Percentiles rank a stretch among this genome's conserved stretches.
Conservation (phyloP, 2,113 vertebrate genomes). For the Genyomyrus donnyi region DNA sequence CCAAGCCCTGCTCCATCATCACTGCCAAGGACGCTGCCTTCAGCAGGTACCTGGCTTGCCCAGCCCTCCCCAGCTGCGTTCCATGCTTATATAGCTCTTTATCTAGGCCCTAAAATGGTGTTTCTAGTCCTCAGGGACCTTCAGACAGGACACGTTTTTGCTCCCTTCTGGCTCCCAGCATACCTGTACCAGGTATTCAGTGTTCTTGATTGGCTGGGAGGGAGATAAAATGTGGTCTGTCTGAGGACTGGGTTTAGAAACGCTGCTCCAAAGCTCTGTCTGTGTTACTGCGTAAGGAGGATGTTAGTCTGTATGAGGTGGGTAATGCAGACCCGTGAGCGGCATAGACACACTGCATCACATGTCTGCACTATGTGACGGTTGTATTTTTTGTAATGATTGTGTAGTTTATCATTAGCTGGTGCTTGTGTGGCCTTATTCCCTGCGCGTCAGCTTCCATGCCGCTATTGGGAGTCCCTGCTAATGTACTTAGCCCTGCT, state of each 20-base stretch:
- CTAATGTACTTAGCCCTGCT: background rate
- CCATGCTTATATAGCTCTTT: background rate
- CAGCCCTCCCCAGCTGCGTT: background rate
- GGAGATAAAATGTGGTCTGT: background rate
- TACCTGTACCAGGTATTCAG: background rate
- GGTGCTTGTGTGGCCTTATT: background rate
- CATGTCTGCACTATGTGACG: background rate
- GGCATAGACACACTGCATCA: background rate
- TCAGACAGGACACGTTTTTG: background rate
- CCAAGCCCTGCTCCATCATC: conserved; percentile 57
- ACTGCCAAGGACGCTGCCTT: conserved; percentile 63
- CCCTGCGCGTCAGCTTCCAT: background rate
- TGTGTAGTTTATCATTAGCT: background rate
- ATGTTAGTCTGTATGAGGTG: background rate
- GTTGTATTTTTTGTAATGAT: background rate
- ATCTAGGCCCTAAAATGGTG: background rate
- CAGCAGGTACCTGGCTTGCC: conserved; percentile 61
- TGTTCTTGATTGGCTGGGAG: background rate
- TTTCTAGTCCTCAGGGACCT: background rate
- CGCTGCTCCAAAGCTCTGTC: background rate
- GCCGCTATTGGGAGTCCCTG: background rate
- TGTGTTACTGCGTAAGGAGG: background rate
- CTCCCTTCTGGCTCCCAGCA: background rate
- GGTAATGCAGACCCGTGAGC: background rate
- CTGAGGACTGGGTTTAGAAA: background rate